Conservation (phyloP, 2,113 vertebrate genomes). For the Cavia porcellus region DNA sequence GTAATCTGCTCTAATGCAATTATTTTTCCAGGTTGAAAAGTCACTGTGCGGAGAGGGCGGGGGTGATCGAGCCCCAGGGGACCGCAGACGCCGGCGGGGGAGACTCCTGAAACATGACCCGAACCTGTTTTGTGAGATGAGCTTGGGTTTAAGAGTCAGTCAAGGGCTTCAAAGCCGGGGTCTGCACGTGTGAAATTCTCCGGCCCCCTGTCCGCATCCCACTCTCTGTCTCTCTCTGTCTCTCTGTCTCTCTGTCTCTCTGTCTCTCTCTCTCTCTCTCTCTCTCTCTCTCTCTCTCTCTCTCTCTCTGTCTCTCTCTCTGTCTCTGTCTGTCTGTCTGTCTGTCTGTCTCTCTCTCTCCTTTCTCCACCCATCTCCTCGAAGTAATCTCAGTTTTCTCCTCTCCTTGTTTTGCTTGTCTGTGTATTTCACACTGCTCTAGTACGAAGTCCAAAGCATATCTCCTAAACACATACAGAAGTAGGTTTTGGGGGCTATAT, state of each 20-base stretch:
- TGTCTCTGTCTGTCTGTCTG: neutral
- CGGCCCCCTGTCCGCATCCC: too few relatives aligned
- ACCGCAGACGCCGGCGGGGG: neutral
- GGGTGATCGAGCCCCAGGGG: conserved; percentile 59
- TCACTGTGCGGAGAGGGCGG: conserved; percentile 59
- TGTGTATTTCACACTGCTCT: neutral
- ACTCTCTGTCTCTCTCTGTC: neutral
- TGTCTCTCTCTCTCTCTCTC: neutral
- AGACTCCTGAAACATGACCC: conserved; percentile 54
- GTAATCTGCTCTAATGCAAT: conserved; percentile 81
- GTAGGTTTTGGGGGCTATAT: neutral
- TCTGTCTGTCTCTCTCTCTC: neutral
- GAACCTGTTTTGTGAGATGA: conserved; percentile 56
- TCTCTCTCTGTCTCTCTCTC: too few relatives aligned
- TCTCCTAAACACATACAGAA: neutral
- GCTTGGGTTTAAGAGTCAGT: neutral
- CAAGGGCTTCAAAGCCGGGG: neutral
- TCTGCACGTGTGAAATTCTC: neutral
- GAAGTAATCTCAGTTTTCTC: neutral
- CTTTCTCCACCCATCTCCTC: neutral
- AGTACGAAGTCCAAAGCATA: neutral
- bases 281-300: neutral
- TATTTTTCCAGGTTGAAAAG: conserved; percentile 77
- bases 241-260: neutral
- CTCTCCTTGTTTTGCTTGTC: neutral